phyloP scores from a whole-genome alignment of 2,888 invertebrate species.

The Diogma glabrata region DNA sequence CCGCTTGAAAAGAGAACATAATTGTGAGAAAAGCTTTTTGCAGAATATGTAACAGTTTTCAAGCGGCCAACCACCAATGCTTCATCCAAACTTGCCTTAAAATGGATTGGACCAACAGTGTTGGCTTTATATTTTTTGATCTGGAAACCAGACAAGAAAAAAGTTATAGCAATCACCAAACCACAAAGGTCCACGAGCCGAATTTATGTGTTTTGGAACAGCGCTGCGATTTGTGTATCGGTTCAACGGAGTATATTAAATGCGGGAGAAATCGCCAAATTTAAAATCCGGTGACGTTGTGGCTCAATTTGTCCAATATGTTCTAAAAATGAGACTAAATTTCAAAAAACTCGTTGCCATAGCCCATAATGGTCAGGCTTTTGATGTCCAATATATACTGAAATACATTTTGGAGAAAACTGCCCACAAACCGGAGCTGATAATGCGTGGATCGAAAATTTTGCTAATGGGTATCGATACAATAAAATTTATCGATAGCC shows the following conservation, averaged over 20 bases:
- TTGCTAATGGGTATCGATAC: not conserved
- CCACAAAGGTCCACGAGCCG: not conserved
- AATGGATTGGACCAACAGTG: too few species aligned
- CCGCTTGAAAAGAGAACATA: too few species aligned
- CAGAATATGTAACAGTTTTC: too few species aligned
- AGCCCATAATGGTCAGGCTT: not conserved
- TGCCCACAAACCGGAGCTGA: not conserved
- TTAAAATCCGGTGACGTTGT: not conserved
- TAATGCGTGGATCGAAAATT: not conserved
- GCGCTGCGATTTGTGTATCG: not conserved
- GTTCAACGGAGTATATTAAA: not conserved
- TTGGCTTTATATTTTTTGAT: slow-evolving; percentile 6
- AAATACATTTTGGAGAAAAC: not conserved
- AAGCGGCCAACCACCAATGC: too few species aligned
- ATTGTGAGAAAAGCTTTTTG: too few species aligned
- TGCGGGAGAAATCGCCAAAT: too few species aligned
- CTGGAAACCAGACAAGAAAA: not conserved
- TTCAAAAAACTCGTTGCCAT: not conserved
- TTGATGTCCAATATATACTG: not conserved
- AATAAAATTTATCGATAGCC: not conserved
- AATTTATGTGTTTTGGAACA: not conserved
- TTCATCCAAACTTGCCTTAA: too few species aligned
- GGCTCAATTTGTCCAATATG: not conserved
- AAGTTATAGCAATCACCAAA: not conserved
- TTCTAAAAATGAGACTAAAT: not conserved